Evolutionary conservation across 2,888 invertebrate species (phyloP), one percentile per base, ranked within the genome.

Genomic region (Therioaphis trifolii): DNA sequence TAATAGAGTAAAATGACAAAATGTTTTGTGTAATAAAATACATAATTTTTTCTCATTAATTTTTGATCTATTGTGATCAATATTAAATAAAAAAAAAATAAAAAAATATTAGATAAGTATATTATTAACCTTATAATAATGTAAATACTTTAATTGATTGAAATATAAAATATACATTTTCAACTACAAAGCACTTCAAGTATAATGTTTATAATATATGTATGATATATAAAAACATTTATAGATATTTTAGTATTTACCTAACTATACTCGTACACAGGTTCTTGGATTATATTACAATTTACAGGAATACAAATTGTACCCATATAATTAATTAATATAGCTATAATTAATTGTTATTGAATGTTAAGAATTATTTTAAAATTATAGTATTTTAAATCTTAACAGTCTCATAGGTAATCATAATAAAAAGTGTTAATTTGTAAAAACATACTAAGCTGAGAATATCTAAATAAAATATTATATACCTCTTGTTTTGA

Each of bases 361-460:
- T 58, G 24, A 58, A 58, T 58, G 24, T 58, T 58, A 58, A 24
- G 58, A 58, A 58, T 58, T 58, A 58, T 58, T 58, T 58, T 58
- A 58, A 21, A 58, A 58, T 58, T 58, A 58, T 58, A 58, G 24
- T 55, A 55, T 58, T 58, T 58, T 58, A 58, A 3, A 24, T 12
- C 12, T 58, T 24, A 24, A 24, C 24, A 24, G 58, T 24, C 58
- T 21, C 21, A 58, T 58, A 58, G 55, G 21, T 55, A 55, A 24
- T 58, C 12, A 58, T 24, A 58, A 58, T 24, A 58, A 58, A 58
- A 9, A 24, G 24, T 7, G n/a, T 24, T 58, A 7, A 58, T 24
- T 58, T 58, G 58, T 58, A 11, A 58, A 12, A 58, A 43, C 43
- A 43, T 43, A 43, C 43, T 11, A 9, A 43, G 43, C 43, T 43